Evolutionary conservation across 2,113 vertebrate species (phyloP).

Genomic region (Kryptolebias marmoratus): DNA sequence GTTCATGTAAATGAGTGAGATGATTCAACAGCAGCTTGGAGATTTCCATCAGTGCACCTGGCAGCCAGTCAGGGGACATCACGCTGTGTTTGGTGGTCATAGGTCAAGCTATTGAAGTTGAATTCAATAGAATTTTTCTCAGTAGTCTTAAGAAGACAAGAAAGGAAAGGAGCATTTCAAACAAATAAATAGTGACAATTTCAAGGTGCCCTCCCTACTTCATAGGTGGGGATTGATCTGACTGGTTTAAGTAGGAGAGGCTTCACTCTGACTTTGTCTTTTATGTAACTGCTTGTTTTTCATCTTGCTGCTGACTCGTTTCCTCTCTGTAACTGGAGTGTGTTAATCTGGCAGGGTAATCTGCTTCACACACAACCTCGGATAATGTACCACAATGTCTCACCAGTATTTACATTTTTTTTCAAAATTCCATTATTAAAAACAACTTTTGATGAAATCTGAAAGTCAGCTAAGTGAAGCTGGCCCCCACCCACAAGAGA

Average conservation of each 20-base stretch:
- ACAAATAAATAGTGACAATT: constrained; percentile 77
- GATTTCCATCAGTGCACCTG: constrained; percentile 17
- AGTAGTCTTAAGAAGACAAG: constrained; percentile 61
- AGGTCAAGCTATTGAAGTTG: constrained; percentile 71
- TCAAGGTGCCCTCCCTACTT: constrained; percentile 79
- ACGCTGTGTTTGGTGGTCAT: constrained; percentile 53
- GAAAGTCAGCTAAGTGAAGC: too few species aligned
- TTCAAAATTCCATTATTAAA: too few species aligned
- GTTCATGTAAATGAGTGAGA: too few species aligned
- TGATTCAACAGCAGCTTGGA: constrained; percentile 12
- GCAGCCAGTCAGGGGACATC: constrained; percentile 44
- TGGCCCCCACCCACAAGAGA: too few species aligned
- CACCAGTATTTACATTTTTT: too few species aligned
- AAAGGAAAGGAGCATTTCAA: constrained; percentile 75
- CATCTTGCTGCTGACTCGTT: constrained; percentile 43
- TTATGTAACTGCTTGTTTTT: constrained; percentile 60
- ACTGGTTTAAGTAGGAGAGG: constrained; percentile 55
- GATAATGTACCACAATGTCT: too few species aligned
- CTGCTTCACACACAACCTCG: too few species aligned
- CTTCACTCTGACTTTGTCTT: constrained; percentile 39
- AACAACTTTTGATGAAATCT: too few species aligned
- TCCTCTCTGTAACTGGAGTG: too few species aligned
- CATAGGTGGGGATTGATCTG: constrained; percentile 76
- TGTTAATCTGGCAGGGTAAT: too few species aligned
- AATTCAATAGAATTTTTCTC: constrained; percentile 71